Conservation (phyloP, 1,140 invertebrate genomes). For the Drosophila eugracilis region DNA sequence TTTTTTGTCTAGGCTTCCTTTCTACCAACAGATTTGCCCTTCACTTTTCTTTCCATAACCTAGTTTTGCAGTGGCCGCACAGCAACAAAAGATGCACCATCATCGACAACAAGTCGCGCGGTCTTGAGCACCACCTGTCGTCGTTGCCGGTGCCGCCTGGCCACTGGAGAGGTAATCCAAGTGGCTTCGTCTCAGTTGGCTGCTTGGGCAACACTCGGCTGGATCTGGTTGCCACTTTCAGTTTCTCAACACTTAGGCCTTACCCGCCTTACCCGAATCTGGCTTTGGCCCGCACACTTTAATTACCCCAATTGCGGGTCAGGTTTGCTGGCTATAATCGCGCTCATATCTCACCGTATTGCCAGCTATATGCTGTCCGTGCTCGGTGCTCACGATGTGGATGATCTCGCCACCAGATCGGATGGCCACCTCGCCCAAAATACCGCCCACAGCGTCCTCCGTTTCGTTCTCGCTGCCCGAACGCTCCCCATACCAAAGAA, state of each 20-base stretch:
- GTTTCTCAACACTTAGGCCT: constrained; percentile 61
- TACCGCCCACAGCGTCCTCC: constrained; percentile 73
- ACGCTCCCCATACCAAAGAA: constrained; percentile 74
- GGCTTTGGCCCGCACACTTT: constrained; percentile 40
- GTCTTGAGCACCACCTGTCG: constrained; percentile 45
- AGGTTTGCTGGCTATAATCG: constrained; percentile 32
- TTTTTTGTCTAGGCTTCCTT: constrained; percentile 66
- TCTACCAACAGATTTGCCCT: constrained; percentile 76
- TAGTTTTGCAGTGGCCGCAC: constrained; percentile 69
- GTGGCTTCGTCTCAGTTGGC: constrained; percentile 75
- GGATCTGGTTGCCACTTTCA: constrained; percentile 37
- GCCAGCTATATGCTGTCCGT: constrained; percentile 78
- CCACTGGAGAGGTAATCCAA: constrained; percentile 70
- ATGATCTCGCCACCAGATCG: constrained; percentile 83
- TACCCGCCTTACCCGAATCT: constrained; percentile 8
- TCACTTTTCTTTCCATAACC: constrained; percentile 84
- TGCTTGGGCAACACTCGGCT: constrained; percentile 72
- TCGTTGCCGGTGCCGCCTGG: constrained; percentile 58
- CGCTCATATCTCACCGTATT: constrained; percentile 75
- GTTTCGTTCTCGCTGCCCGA: constrained; percentile 78
- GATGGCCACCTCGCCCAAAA: constrained; percentile 77
- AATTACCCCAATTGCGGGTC: constrained; percentile 71
- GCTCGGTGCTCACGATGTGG: constrained; percentile 80
- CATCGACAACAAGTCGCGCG: constrained; percentile 57
- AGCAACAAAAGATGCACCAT: constrained; percentile 73